A percentile compares a stretch with the other conserved stretches of the same genome.
Conservation (phyloP, 2,888 invertebrate species). For the Galerucella pusilla region DNA sequence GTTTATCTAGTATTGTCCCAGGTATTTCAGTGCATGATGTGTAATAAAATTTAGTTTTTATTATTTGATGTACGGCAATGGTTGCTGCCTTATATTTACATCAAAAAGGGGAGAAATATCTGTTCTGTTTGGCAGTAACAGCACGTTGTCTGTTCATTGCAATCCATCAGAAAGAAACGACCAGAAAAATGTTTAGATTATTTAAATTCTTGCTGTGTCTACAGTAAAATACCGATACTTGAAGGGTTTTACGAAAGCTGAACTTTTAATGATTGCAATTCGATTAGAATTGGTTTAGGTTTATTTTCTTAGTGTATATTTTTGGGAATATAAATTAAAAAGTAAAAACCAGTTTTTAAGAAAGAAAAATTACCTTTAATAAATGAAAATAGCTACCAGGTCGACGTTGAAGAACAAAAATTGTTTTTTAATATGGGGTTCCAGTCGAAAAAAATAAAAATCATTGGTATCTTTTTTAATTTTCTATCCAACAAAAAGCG, state of each 20-base stretch:
- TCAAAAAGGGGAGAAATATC: constrained; percentile 46
- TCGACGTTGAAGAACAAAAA: constrained; percentile 57
- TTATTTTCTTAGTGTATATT: background rate
- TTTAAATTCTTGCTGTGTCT: constrained; percentile 53
- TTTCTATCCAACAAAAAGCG: constrained; percentile 59
- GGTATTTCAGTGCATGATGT: no score
- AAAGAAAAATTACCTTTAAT: constrained; percentile 15
- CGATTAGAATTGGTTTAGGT: no score
- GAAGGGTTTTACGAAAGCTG: background rate
- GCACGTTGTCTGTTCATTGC: constrained; percentile 60
- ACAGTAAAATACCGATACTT: constrained; percentile 10
- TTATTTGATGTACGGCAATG: background rate
- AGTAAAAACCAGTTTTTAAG: background rate
- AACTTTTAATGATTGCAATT: no score
- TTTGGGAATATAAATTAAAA: background rate
- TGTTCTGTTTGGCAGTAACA: constrained; percentile 53
- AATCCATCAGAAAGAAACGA: constrained; percentile 59
- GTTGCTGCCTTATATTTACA: constrained; percentile 51
- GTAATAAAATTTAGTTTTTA: no score
- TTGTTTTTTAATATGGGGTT: constrained; percentile 64
- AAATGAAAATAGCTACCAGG: constrained; percentile 40
- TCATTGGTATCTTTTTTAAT: constrained; percentile 53
- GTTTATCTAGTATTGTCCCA: no score
- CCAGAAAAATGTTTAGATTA: constrained; percentile 58
- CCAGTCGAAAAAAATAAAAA: constrained; percentile 61